Conservation (phyloP, 2,888 invertebrate species). For the Luperina nickerlii region DNA sequence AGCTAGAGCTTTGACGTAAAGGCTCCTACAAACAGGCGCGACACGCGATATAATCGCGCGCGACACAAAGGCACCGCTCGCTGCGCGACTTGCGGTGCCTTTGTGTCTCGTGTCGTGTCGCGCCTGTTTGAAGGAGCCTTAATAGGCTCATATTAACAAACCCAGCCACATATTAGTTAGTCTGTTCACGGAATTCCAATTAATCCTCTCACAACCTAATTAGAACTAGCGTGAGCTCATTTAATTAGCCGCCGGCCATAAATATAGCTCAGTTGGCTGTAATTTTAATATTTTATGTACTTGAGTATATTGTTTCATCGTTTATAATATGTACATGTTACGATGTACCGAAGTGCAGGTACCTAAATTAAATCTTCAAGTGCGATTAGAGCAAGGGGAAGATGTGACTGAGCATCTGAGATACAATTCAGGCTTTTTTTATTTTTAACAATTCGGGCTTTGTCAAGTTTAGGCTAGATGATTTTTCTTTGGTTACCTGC, state of each 20-base stretch:
- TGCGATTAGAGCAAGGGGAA: background rate
- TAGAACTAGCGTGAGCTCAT: slow-evolving; percentile 52
- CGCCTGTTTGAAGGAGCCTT: too few species aligned
- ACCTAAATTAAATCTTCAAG: slow-evolving; percentile 2
- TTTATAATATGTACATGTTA: slow-evolving; percentile 26
- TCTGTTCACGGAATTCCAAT: slow-evolving; percentile 29
- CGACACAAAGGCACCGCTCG: too few species aligned
- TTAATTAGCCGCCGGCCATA: slow-evolving; percentile 53
- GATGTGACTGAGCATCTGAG: background rate
- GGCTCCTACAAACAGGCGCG: too few species aligned
- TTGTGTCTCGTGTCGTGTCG: too few species aligned
- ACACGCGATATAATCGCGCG: too few species aligned
- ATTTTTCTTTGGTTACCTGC: too few species aligned
- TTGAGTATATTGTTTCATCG: slow-evolving; percentile 18
- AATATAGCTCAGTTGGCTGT: slow-evolving; percentile 44
- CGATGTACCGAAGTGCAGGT: background rate
- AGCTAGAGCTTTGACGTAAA: slow-evolving; percentile 1
- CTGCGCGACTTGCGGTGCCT: too few species aligned
- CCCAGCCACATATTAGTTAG: slow-evolving; percentile 21
- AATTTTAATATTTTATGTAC: slow-evolving; percentile 30
- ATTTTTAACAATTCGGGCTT: background rate
- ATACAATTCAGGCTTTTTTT: background rate
- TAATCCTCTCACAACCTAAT: slow-evolving; percentile 53
- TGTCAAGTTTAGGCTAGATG: background rate
- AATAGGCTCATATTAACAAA: slow-evolving; percentile 25